Evolutionary conservation across 2,888 invertebrate genomes (phyloP), one percentile per base, ranked within the genome.

Genomic region (Drosophila koepferae): DNA sequence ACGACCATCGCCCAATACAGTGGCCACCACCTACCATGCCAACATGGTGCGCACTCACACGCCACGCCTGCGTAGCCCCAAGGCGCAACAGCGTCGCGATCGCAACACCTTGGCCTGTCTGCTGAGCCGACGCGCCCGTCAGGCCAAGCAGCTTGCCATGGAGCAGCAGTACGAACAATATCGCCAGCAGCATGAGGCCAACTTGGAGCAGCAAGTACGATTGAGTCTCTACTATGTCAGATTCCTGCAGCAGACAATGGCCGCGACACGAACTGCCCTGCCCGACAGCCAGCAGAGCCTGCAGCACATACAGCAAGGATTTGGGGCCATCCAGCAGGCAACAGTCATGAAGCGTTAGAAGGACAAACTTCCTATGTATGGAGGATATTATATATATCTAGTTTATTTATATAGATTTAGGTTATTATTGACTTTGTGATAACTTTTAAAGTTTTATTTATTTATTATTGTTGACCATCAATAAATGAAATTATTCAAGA

Each of bases 21-120:
- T 62, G 53, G 48, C 64, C 48, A 23, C 40, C 31, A 68, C 69
- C 16, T 85, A 86, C 55, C 84, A 83, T 10, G 73, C 77, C 18
- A 91, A 88, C 36, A 91, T 90, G 90, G 86, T 85, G 38, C 82
- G 90, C 12, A 58, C 36, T 1, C 86, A 81, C 7, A 55, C 63
- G 16, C 72, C 64, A 2, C 64, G 71, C 0, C 75, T 81, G 44
- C 82, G 81, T 44, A 83, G 74, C 49, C 69, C 78, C 8, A 83
- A 86, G 69, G 89, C 86, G 46, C 91, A 90, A 36, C 74, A 84
- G 59, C 84, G 82, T 16, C 87, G 89, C 2, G 80, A 89, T 62
- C 87, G 84, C 38, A 89, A 91, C 51, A 89, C 90, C 0, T 23
- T 83, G 41, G 85, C 84, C 5, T 83, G 85, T 23, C 74, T 86